Evolutionary conservation across 2,888 invertebrate genomes (phyloP).

Genomic region (Acrobasis repandana): DNA sequence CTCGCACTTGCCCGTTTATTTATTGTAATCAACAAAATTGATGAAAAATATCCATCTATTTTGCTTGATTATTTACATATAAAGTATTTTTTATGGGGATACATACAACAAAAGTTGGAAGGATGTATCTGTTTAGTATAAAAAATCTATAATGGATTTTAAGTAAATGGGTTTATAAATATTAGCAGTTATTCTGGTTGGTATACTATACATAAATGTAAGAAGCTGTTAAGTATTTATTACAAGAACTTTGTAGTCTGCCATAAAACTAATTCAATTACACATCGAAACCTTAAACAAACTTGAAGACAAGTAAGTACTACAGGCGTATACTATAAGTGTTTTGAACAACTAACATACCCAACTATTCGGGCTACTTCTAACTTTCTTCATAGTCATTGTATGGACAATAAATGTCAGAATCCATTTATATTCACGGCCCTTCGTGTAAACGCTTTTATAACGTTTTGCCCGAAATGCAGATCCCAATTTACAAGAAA

Average conservation of each 20-base stretch:
- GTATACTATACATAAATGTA: too few relatives aligned
- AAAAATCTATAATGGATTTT: too few relatives aligned
- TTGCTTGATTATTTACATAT: too few relatives aligned
- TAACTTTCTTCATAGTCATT: slow-evolving; percentile 11
- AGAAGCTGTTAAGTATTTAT: too few relatives aligned
- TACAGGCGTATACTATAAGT: neutral
- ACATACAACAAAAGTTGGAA: too few relatives aligned
- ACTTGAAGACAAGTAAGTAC: neutral
- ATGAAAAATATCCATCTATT: too few relatives aligned
- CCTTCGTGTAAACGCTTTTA: slow-evolving; percentile 14
- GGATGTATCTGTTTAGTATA: too few relatives aligned
- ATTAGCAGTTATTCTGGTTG: too few relatives aligned
- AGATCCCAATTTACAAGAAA: slow-evolving; percentile 1
- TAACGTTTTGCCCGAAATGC: slow-evolving; percentile 8
- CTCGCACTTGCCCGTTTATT: too few relatives aligned
- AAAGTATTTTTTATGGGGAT: too few relatives aligned
- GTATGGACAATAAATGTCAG: slow-evolving; percentile 21
- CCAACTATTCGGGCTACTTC: neutral
- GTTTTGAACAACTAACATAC: neutral
- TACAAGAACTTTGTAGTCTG: neutral
- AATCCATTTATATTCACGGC: slow-evolving; percentile 18
- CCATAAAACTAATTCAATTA: neutral
- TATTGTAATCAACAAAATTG: too few relatives aligned
- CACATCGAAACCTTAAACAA: neutral
- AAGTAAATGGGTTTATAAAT: too few relatives aligned